These are phyloP conservation scores for Plagiodera versicolora DNA, from an alignment of 2,888 invertebrate species.

Conservation along the genomic window DNA sequence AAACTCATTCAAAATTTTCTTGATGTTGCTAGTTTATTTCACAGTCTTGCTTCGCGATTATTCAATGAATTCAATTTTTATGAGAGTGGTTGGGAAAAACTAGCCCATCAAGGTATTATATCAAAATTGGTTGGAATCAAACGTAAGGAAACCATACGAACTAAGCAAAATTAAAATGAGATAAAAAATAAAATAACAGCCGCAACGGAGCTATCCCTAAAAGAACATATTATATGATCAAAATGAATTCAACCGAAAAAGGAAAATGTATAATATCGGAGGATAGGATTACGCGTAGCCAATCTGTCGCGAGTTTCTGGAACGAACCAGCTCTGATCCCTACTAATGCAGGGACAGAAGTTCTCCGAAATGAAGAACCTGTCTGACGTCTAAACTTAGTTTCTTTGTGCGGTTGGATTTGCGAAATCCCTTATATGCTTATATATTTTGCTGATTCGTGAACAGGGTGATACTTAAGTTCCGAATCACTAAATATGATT, in stretches of 20 bases:
- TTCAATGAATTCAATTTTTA: too few relatives aligned
- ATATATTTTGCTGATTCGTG: neutral
- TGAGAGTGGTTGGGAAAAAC: too few relatives aligned
- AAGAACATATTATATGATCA: constrained; percentile 30
- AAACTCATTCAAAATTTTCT: too few relatives aligned
- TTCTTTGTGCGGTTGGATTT: constrained; percentile 4
- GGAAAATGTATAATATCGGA: constrained; percentile 51
- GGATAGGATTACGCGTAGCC: constrained; percentile 53
- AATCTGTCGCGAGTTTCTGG: constrained; percentile 50
- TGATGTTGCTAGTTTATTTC: too few relatives aligned
- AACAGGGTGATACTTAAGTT: neutral
- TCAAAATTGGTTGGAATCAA: too few relatives aligned
- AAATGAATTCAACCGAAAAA: constrained; percentile 33
- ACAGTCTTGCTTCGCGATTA: too few relatives aligned
- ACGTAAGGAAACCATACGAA: too few relatives aligned
- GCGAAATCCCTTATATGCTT: neutral
- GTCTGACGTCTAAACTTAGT: neutral
- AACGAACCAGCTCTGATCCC: constrained; percentile 9
- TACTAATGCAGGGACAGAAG: constrained; percentile 11
- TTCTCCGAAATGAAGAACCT: neutral
- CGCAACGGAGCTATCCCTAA: constrained; percentile 28
- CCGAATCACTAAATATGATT: too few relatives aligned
- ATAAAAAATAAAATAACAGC: neutral
- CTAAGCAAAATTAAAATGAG: neutral
- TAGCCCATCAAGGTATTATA: too few relatives aligned